Evolutionary conservation across 2,888 invertebrate species (phyloP).

Genomic region (Unio delphinus): DNA sequence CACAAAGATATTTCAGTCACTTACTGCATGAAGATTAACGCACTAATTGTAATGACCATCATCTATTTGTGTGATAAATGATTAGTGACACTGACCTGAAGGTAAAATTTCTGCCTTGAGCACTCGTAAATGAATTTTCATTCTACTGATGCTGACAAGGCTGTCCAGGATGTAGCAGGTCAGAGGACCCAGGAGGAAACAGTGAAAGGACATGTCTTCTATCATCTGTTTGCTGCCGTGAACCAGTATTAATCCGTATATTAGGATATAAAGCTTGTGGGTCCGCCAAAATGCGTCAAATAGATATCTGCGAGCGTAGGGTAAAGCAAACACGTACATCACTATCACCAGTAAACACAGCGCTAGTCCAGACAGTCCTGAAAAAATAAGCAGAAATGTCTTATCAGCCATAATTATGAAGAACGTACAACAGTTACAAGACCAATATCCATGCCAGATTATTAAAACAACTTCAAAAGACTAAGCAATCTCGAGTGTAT

Average conservation of each 20-base stretch:
- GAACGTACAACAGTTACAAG: too few species aligned
- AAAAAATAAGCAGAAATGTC: conserved; percentile 1
- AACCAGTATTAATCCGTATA: conserved; percentile 76
- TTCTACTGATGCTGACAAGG: conserved; percentile 75
- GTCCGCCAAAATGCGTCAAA: conserved; percentile 77
- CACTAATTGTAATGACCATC: too few species aligned
- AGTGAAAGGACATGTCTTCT: conserved; percentile 75
- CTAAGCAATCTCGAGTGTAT: too few species aligned
- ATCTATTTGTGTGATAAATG: neutral
- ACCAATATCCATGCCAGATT: too few species aligned
- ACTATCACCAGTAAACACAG: conserved; percentile 73
- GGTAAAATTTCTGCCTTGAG: conserved; percentile 76
- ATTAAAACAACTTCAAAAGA: too few species aligned
- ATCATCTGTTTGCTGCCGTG: conserved; percentile 78
- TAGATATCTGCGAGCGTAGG: conserved; percentile 74
- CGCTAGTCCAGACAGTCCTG: conserved; percentile 76
- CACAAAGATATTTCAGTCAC: too few species aligned
- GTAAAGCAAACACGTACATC: conserved; percentile 76
- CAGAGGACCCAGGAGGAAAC: conserved; percentile 76
- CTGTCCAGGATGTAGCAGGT: conserved; percentile 76
- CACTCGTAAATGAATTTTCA: conserved; percentile 77
- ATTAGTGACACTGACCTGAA: conserved; percentile 72
- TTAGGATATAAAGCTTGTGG: conserved; percentile 76
- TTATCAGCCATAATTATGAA: too few species aligned
- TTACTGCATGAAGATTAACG: too few species aligned